Base-by-base conservation (phyloP, 2,888 invertebrate species). In the Tyria jacobaeae region DNA sequence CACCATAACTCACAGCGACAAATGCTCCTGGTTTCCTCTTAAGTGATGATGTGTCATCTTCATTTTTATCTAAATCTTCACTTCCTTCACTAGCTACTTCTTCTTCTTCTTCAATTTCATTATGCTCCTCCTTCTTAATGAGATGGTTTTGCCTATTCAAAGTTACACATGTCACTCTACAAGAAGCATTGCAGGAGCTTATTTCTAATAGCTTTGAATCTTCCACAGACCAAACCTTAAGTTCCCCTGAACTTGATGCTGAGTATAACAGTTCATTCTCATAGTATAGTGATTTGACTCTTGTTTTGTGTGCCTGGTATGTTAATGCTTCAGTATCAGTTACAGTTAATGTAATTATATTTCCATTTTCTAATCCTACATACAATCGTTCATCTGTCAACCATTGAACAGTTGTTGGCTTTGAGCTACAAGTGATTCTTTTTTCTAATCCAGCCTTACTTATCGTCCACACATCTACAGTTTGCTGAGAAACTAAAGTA, bases 381-480 rank as follows among this genome's bases (percentile, higher is more conserved):
- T 96, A 94, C 56, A 97, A 83, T 35, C 93, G 89, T 56, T 95
- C 90, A 79, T 96, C 95, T 73, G 94, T 91, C 24, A 96, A 81
- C 96, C 98, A 98, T 62, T 95, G 94, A 3, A 96, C 94, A 76
- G 96, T 95, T 56, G 96, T 94, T 14, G 98, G 96, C 88, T 96
- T 96, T 24, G 95, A 94, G 56, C 95, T 94, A 68, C 96, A 96
- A 68, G 95, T 95, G 35, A 97, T 92, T 54, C 95, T 94, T 71
- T 96, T 95, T 59, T 96, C 90, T 39, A 97, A 92, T 15, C 96
- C 96, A 4, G 98, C 98, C 66, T 95, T 95, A 83, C 96, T 95
- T 50, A 98, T 96, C 53, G 95, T 96, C 95, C 98, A 98, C 25
- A 99, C 92, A 88, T 98, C 97, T 35, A 98, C 93, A 67, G 94